Evolutionary conservation across 2,113 vertebrate species (phyloP).

Genomic region (Pyrgilauda ruficollis): DNA sequence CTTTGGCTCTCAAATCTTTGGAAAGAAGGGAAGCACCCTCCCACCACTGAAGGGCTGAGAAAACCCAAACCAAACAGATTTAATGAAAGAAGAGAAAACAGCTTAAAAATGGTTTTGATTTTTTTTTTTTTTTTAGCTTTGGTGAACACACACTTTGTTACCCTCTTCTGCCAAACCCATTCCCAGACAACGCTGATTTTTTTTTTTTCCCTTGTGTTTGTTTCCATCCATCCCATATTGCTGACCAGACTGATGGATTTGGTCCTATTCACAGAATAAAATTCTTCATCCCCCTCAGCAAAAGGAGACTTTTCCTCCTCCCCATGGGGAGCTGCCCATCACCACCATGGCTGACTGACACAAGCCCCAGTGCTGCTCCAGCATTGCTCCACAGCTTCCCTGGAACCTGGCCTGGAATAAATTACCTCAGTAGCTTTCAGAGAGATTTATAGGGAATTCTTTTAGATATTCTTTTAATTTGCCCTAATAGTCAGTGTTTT

Average conservation of each 20-base stretch:
- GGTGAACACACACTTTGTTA: neutral
- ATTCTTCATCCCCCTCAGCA: neutral
- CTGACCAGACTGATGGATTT: neutral
- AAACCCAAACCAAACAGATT: neutral
- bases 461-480: neutral
- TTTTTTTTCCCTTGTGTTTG: neutral
- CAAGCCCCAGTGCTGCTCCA: fast-evolving
- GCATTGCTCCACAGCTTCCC: neutral
- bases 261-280: constrained; percentile 6
- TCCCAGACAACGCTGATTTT: neutral
- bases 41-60: neutral
- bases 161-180: neutral
- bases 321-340: neutral
- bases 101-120: neutral
- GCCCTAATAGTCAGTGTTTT: neutral
- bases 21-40: neutral
- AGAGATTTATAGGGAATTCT: neutral
- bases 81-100: neutral
- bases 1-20: neutral
- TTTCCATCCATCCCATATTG: neutral
- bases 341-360: fast-evolving
- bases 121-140: neutral
- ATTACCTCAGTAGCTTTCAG: neutral
- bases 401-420: neutral
- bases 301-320: neutral